These are phyloP conservation scores for Sebastes nivosus DNA, from an alignment of 2,797 vertebrate genomes.

Conservation along the genomic window DNA sequence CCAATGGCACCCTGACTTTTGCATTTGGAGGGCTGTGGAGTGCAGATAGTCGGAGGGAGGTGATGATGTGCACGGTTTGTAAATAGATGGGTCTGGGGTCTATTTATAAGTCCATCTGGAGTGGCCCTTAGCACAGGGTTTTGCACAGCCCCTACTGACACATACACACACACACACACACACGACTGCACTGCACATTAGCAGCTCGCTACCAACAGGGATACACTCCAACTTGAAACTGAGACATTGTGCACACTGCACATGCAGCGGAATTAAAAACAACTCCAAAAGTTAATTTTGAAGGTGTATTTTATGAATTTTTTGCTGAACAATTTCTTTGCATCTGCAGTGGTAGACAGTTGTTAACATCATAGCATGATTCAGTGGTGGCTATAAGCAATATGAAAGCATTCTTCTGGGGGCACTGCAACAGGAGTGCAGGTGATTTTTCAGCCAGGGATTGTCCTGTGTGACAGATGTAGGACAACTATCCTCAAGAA, in stretches of 20 bases:
- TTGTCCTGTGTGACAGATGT: conserved; percentile 54
- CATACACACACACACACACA: conserved; percentile 42
- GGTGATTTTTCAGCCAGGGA: conserved; percentile 38
- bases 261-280: not conserved
- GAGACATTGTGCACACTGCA: conserved; percentile 17
- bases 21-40: conserved; percentile 46
- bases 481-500: conserved; percentile 10
- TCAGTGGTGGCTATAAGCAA: not conserved
- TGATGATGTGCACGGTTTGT: conserved; percentile 82
- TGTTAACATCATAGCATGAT: not conserved
- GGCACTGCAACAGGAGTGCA: not conserved
- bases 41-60: conserved; percentile 73
- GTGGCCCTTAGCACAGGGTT: conserved; percentile 71
- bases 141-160: conserved; percentile 58
- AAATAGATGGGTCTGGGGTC: conserved; percentile 79
- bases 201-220: conserved; percentile 68
- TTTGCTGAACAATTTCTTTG: not conserved
- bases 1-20: conserved; percentile 56
- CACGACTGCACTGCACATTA: conserved; percentile 53
- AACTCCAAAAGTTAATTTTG: not conserved
- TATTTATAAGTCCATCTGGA: conserved; percentile 85
- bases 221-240: conserved; percentile 61
- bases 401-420: not conserved
- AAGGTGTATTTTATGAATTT: not conserved
- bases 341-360: not conserved